phyloP scores from a whole-genome alignment of 2,888 invertebrate species.

The Pegoplata infirma region DNA sequence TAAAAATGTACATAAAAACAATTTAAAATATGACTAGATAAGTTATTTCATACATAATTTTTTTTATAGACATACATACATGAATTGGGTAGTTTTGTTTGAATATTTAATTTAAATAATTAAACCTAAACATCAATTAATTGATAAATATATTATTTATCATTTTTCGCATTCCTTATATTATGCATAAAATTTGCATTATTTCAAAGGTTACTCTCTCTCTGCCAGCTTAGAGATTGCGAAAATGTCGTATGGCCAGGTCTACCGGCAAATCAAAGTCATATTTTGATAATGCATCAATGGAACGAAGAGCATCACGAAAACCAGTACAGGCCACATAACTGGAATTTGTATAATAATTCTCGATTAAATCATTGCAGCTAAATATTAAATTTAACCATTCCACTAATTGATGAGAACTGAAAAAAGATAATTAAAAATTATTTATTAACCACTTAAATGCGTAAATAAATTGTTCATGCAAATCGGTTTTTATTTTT shows the following conservation, averaged over 20 bases:
- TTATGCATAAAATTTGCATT: slow-evolving; percentile 28
- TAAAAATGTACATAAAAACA: slow-evolving; percentile 49
- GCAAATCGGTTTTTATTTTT: too few relatives aligned
- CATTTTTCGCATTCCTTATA: slow-evolving; percentile 37
- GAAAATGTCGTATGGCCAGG: slow-evolving; percentile 96
- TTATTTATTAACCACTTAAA: too few relatives aligned
- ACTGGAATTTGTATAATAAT: slow-evolving; percentile 93
- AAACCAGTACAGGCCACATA: slow-evolving; percentile 98
- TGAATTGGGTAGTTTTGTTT: neutral
- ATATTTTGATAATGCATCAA: slow-evolving; percentile 90
- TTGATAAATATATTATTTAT: slow-evolving; percentile 4
- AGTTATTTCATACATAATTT: neutral
- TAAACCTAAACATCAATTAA: neutral
- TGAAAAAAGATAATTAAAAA: slow-evolving; percentile 78
- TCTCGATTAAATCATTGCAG: slow-evolving; percentile 87
- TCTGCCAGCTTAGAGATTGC: slow-evolving; percentile 90
- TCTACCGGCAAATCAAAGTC: slow-evolving; percentile 97
- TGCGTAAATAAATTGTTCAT: too few relatives aligned
- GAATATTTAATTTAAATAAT: neutral
- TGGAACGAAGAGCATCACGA: slow-evolving; percentile 93
- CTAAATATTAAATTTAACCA: slow-evolving; percentile 97
- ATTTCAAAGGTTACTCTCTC: neutral
- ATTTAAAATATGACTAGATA: slow-evolving; percentile 52
- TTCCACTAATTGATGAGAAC: slow-evolving; percentile 92
- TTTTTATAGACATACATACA: slow-evolving; percentile 31